Percentiles rank a stretch among this genome's conserved stretches.
These are phyloP conservation scores for Saguinus oedipus DNA, from an alignment of 2,797 vertebrate genomes.

Conservation along the genomic window DNA sequence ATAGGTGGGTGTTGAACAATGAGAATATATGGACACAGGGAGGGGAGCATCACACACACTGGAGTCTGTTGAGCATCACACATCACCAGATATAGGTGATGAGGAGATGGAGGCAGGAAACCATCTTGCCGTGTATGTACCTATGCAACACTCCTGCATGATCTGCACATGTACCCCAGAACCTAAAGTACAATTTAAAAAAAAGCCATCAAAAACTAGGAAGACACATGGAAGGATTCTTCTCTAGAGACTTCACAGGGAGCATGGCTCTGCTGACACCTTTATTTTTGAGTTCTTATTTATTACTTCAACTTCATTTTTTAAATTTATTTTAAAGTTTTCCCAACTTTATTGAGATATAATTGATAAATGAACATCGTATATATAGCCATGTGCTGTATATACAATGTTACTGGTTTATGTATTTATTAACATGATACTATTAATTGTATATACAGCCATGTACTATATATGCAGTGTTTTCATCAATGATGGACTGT, in stretches of 20 bases:
- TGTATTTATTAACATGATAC: too few species aligned
- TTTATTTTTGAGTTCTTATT: not conserved
- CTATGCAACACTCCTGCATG: too few species aligned
- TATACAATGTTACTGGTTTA: not conserved
- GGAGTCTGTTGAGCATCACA: too few species aligned
- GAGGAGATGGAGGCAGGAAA: too few species aligned
- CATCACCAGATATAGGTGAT: too few species aligned
- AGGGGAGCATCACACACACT: too few species aligned
- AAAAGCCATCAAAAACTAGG: not conserved
- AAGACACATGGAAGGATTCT: not conserved
- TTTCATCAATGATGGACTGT: not conserved
- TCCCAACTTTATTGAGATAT: not conserved
- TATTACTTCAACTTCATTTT: not conserved
- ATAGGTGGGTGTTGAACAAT: too few species aligned
- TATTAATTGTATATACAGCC: not conserved
- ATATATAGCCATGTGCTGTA: not conserved
- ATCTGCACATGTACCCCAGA: too few species aligned
- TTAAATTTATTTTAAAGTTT: not conserved
- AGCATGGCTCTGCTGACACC: not conserved
- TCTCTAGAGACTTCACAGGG: not conserved
- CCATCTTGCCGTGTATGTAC: too few species aligned
- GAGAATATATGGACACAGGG: too few species aligned
- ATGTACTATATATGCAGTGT: not conserved
- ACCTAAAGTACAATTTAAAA: too few species aligned
- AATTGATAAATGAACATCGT: not conserved